phyloP scores from a whole-genome alignment of 2,888 invertebrate species.

The Andrena trimmerana region DNA sequence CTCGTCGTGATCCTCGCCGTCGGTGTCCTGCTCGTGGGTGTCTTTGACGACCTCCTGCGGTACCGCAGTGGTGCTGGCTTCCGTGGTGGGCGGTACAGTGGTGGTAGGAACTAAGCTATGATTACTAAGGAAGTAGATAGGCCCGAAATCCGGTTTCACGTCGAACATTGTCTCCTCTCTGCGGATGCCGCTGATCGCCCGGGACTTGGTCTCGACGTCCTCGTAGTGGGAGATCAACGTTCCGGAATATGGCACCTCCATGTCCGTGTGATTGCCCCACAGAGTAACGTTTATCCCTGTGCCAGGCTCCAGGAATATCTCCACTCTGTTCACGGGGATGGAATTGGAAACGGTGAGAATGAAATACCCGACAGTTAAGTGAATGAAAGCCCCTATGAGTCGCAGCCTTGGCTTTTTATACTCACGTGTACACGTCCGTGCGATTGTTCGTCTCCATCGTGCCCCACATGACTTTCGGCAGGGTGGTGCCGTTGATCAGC shows the following conservation, averaged over 20 bases:
- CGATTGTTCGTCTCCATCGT: constrained; percentile 86
- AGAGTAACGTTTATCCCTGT: constrained; percentile 94
- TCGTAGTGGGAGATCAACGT: constrained; percentile 90
- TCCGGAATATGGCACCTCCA: constrained; percentile 91
- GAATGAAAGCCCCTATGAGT: background rate
- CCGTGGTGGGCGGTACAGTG: constrained; percentile 87
- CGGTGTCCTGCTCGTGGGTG: constrained; percentile 81
- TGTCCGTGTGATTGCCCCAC: constrained; percentile 90
- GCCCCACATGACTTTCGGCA: constrained; percentile 91
- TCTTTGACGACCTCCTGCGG: constrained; percentile 88
- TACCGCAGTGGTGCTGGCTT: constrained; percentile 85
- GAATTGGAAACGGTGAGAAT: background rate
- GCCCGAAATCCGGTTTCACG: constrained; percentile 90
- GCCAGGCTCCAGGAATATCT: constrained; percentile 90
- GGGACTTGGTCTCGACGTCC: constrained; percentile 87
- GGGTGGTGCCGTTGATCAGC: constrained; percentile 87
- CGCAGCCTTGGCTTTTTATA: background rate
- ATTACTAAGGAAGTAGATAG: constrained; percentile 91
- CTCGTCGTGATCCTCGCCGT: constrained; percentile 81
- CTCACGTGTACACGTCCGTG: constrained; percentile 86
- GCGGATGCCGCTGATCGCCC: constrained; percentile 88
- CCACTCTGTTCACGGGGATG: constrained; percentile 84
- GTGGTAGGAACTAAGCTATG: constrained; percentile 92
- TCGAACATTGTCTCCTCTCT: constrained; percentile 89
- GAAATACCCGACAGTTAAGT: background rate